Evolutionary conservation across 2,113 vertebrate species (phyloP), one percentile per base, ranked within the genome.

Genomic region (Desmodus rotundus): DNA sequence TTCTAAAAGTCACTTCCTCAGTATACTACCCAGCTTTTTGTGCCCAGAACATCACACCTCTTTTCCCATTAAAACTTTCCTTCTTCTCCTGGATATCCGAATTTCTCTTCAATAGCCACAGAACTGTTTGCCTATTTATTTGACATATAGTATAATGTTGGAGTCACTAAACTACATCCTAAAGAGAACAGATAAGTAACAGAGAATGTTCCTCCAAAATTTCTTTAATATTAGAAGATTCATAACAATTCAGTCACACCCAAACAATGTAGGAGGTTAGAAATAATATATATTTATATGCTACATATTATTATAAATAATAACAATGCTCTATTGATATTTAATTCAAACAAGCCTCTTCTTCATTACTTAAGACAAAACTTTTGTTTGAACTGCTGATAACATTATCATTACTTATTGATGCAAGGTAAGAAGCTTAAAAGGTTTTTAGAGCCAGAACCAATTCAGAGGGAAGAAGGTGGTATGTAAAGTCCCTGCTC

Each of bases 281-380:
- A 87, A 95, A 73, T 26, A 54, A 12, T 61, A 11, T 58, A 58
- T 58, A 85, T 19, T 43, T 91, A 76, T 76, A 58, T 50, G 26
- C 14, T 43, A 28, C 13, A 45, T 73, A 73, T 45, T 72, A 72
- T 41, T 43, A 26, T 14, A 36, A 70, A 41, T 31, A 74, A 45
- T 74, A 33, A 47, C 31, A 47, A 76, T 67, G 15, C 47, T 78
- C 0, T 63, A 36, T 67, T 74, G 6, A 89, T 43, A 87, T 74
- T 93, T 89, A 91, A 94, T 87, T 95, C 50, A 90, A 91, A 96
- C 11, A 52, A 89, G 15, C 6, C 50, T 85, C 65, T 92, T 92
- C 28, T 38, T 50, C 20, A 88, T 24, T 93, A 12, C 67, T 82
- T 78, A 89, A 78, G n/a, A 89, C 9, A 91, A 93, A 93, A 93